phyloP scores from a whole-genome alignment of 1,140 invertebrate genomes.

The Trichomalopsis sarcophagae region DNA sequence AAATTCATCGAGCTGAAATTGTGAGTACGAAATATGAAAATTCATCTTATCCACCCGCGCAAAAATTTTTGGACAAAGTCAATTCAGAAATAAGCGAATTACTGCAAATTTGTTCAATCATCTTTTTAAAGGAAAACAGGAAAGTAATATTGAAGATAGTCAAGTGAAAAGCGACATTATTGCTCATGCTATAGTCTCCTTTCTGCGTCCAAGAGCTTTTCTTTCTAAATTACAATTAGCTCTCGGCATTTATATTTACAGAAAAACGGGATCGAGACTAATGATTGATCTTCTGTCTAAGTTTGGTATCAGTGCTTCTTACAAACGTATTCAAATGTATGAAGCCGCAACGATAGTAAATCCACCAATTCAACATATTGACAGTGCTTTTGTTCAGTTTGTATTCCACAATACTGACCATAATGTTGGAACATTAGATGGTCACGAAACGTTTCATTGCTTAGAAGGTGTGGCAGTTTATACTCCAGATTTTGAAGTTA shows the following conservation, averaged over 20 bases:
- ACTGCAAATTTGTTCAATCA: conserved; percentile 23
- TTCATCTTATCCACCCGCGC: conserved; percentile 34
- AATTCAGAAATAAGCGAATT: conserved; percentile 41
- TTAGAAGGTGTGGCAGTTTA: no score
- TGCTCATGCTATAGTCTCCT: conserved; percentile 64
- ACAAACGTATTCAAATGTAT: no score
- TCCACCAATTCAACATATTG: no score
- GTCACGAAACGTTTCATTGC: no score
- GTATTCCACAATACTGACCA: no score
- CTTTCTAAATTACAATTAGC: conserved; percentile 65
- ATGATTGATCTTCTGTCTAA: conserved; percentile 64
- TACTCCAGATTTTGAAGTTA: no score
- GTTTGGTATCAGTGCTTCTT: conserved; percentile 62
- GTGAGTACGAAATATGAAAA: conserved; percentile 23
- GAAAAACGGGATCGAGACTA: conserved; percentile 63
- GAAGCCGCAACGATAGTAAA: no score
- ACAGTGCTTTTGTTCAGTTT: no score
- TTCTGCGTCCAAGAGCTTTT: conserved; percentile 63
- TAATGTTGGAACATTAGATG: no score
- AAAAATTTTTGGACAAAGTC: conserved; percentile 41
- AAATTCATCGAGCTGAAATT: conserved; percentile 32
- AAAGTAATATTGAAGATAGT: conserved; percentile 46
- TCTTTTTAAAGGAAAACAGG: conserved; percentile 26
- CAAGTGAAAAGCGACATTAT: conserved; percentile 60
- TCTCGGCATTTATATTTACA: conserved; percentile 63